Evolutionary conservation across 2,888 invertebrate species (phyloP), one percentile per base, ranked within the genome.

Genomic region (Gryllus longicercus): DNA sequence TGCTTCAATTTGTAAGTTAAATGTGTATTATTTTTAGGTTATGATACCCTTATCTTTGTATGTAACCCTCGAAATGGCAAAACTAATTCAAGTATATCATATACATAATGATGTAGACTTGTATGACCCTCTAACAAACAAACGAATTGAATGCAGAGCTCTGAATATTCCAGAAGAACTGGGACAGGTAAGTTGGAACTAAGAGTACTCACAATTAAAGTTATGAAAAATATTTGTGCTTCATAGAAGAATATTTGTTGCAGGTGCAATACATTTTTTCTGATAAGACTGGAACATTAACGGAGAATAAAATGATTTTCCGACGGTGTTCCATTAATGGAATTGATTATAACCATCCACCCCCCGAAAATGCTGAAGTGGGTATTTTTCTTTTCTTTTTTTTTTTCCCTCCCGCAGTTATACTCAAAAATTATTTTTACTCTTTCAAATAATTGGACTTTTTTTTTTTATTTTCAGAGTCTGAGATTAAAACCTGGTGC

Each of bases 251-350:
- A n/a, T 80, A 25, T 78, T 74, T 78, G 75, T 83, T 84, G 10
- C 82, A 89, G 88, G 90, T 95, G 78, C 94, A 96, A 85, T 98
- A 98, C 85, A 91, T 99, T 83, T 98, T 99, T 88, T 96, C 96
- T 14, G 99, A 99, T 87, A 99, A 99, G 88, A 99, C 99, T 1
- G 99, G 99, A 11, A 99, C 99, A 2, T 88, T 99, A 80, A 99
- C 99, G 0, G 98, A 98, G 88, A 99, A 99, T 87, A 94, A 96
- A 87, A 99, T 99, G 98, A 91, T 97, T 85, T 99, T 99, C 88
- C 92, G 96, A 80, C 90, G 95, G 78, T 98, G 98, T 86, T 93
- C 95, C 3, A 93, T 98, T 50, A 94, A 92, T 49, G 98, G 97
- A 0, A 91, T 93, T 75, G 97, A 98, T 87, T 98, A 96, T 86